phyloP scores from a whole-genome alignment of 1,140 invertebrate genomes.

The Parapsyche elsis region DNA sequence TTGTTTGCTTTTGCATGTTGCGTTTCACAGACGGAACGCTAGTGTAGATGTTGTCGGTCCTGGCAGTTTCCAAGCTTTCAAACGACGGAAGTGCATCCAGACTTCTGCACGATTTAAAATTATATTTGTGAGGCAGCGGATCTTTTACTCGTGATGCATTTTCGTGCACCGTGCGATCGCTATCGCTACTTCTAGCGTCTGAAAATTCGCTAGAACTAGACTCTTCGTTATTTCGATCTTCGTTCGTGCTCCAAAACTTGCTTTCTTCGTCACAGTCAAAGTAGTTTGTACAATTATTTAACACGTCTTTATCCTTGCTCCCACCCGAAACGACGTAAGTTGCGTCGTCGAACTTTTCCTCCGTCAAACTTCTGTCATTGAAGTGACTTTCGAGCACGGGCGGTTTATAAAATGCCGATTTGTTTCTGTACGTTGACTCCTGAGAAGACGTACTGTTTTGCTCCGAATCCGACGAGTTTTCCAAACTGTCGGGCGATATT shows the following conservation, averaged over 20 bases:
- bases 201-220: constrained; percentile 61
- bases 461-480: constrained; percentile 57
- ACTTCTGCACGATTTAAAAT: constrained; percentile 66
- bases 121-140: constrained; percentile 59
- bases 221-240: constrained; percentile 58
- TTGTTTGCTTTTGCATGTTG: constrained; percentile 55
- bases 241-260: constrained; percentile 55
- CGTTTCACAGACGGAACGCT: constrained; percentile 58
- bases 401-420: constrained; percentile 3
- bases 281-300: neutral
- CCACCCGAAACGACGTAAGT: constrained; percentile 54
- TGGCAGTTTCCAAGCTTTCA: constrained; percentile 61
- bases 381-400: constrained; percentile 40
- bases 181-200: constrained; percentile 52
- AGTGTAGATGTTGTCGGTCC: constrained; percentile 59
- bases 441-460: constrained; percentile 52
- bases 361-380: constrained; percentile 45
- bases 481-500: constrained; percentile 69
- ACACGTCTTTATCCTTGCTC: constrained; percentile 13
- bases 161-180: constrained; percentile 52
- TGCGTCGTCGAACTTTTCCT: constrained; percentile 58
- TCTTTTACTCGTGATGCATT: constrained; percentile 58
- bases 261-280: constrained; percentile 45
- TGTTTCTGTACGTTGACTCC: constrained; percentile 45
- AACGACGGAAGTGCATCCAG: constrained; percentile 67